A percentile compares a stretch with the other conserved stretches of the same genome.
Evolutionary conservation across 2,113 vertebrate genomes (phyloP).

Genomic region (Seriola quinqueradiata): DNA sequence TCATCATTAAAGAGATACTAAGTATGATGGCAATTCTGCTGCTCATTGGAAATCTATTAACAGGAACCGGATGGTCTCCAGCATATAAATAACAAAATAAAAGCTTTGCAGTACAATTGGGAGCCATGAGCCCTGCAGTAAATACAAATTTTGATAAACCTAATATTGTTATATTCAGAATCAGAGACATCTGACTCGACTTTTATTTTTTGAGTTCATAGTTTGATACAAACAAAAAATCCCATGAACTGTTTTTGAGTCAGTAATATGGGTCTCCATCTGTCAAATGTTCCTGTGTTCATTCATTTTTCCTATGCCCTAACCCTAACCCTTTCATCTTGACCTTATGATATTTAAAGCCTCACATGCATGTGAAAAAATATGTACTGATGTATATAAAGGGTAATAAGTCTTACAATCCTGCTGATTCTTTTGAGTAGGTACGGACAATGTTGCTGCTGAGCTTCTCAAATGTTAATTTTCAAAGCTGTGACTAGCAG

Average conservation of each 20-base stretch:
- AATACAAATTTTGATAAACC: too few relatives aligned
- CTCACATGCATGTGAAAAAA: not conserved
- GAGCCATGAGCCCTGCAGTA: not conserved
- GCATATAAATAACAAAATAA: not conserved
- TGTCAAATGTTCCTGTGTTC: too few relatives aligned
- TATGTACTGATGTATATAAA: not conserved
- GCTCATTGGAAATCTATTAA: not conserved
- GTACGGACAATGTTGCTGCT: too few relatives aligned
- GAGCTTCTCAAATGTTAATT: too few relatives aligned
- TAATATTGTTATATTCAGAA: not conserved
- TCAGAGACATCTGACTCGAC: too few relatives aligned
- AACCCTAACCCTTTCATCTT: too few relatives aligned
- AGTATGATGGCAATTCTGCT: conserved; percentile 16
- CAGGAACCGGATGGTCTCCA: not conserved
- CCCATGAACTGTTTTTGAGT: not conserved
- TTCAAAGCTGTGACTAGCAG: too few relatives aligned
- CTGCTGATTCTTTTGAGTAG: too few relatives aligned
- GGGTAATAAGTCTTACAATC: not conserved
- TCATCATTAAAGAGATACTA: conserved; percentile 27
- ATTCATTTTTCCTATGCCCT: too few relatives aligned
- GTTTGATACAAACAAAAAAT: too few relatives aligned
- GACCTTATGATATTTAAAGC: not conserved
- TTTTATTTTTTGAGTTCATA: too few relatives aligned
- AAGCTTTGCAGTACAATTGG: not conserved
- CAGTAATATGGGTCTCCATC: too few relatives aligned